Evolutionary conservation across 2,113 vertebrate genomes (phyloP), one percentile per base, ranked within the genome.

Genomic region (Oplegnathus fasciatus): DNA sequence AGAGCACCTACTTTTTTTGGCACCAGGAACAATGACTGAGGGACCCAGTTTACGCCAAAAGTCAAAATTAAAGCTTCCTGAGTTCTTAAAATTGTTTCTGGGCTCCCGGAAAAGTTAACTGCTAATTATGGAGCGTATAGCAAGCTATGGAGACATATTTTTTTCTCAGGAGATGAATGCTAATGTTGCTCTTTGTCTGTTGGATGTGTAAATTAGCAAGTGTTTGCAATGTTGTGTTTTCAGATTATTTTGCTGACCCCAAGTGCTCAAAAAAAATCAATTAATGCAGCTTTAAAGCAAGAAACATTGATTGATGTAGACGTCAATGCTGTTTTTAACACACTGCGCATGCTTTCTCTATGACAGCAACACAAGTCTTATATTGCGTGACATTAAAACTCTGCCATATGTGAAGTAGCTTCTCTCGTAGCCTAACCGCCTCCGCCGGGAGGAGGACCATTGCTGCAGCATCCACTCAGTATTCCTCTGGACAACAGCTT

Each of bases 401-500:
- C 15, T 40, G 64, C 65, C 28, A 73, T 40, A 42, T 50, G 68
- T 37, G 50, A 80, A 1, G 13, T 13, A 42, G 1, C 57, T 46
- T 70, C 17, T 76, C 67, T 55, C 62, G 14, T 61, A 26, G 20
- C 37, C 22, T 61, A 50, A 28, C 60, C 20, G 28, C 52, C 40
- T 52, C 66, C 5, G 15, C 54, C 24, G 20, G 0, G 1, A 75
- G n/a, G 17, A 65, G n/a, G 8, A 65, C 32, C 67, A 17, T 10
- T 26, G 67, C 75, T 64, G 24, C 13, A 48, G 42, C 57, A n/a
- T 81, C 18, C 8, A n/a, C 42, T 52, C 58, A 68, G 34, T 46
- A 18, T 32, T 82, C 9, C 68, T 26, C 73, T 72, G 48, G 50
- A 71, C 80, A 74, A 46, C 57, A 74, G 34, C 50, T 60, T 75